Conservation (phyloP, 2,797 vertebrate species). For the Phataginus tricuspis region DNA sequence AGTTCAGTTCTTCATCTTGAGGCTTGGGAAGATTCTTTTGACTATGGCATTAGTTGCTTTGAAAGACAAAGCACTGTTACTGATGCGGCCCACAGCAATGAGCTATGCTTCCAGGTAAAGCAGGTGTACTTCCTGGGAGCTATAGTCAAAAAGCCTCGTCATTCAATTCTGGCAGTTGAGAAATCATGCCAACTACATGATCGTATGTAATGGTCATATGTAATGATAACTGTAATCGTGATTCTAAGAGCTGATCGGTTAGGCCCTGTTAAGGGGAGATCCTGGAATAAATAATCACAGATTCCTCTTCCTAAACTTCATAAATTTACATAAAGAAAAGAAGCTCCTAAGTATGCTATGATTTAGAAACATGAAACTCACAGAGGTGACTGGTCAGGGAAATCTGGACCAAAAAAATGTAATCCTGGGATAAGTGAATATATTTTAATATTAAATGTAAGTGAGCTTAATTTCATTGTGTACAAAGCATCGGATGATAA, state of each 20-base stretch:
- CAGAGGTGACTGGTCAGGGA: neutral
- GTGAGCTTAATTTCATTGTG: neutral
- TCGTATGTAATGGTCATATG: slow-evolving; percentile 37
- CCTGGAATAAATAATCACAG: slow-evolving; percentile 63
- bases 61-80: slow-evolving; percentile 52
- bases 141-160: slow-evolving; percentile 20
- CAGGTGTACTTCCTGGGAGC: slow-evolving; percentile 13
- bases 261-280: slow-evolving; percentile 59
- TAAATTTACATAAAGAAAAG: slow-evolving; percentile 43
- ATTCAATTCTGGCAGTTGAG: slow-evolving; percentile 58
- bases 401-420: neutral
- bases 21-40: slow-evolving; percentile 60
- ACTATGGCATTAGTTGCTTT: slow-evolving; percentile 43
- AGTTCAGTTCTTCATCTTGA: slow-evolving; percentile 67
- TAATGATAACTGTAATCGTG: slow-evolving; percentile 15
- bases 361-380: slow-evolving; percentile 45
- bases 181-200: neutral
- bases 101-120: slow-evolving; percentile 56
- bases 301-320: neutral
- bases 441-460: slow-evolving; percentile 36
- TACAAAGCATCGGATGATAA: slow-evolving; percentile 44
- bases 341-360: neutral
- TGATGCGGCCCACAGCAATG: slow-evolving; percentile 29
- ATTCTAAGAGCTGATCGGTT: slow-evolving; percentile 64
- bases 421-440: neutral